Conservation (phyloP, 2,797 vertebrate genomes). For the Carduelis carduelis region DNA sequence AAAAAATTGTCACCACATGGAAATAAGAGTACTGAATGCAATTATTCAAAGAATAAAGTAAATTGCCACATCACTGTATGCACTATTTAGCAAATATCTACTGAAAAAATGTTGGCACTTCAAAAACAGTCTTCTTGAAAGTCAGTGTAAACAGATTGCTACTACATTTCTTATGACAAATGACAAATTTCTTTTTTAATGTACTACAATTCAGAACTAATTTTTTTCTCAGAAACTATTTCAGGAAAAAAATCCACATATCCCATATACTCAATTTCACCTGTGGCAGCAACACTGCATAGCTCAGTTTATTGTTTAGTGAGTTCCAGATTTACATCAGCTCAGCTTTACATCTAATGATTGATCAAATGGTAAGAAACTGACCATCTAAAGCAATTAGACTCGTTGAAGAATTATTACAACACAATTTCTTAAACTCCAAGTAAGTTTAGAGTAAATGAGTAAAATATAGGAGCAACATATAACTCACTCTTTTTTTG, state of each 20-base stretch:
- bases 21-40: background rate
- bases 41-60: background rate
- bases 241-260: fast-evolving
- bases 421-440: background rate
- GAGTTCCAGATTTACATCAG: background rate
- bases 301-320: background rate
- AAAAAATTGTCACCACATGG: background rate
- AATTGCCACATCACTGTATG: background rate
- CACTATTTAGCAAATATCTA: background rate
- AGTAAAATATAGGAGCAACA: background rate
- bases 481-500: background rate
- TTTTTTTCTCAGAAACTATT: background rate
- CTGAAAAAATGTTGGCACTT: background rate
- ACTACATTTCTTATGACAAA: background rate
- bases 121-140: background rate
- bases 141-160: background rate
- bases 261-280: background rate
- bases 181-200: background rate
- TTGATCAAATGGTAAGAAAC: background rate
- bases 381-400: background rate
- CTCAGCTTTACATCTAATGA: background rate
- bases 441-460: background rate
- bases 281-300: background rate
- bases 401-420: background rate
- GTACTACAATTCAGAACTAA: background rate